Evolutionary conservation across 2,113 vertebrate genomes (phyloP).

Genomic region (Cathartes aura): DNA sequence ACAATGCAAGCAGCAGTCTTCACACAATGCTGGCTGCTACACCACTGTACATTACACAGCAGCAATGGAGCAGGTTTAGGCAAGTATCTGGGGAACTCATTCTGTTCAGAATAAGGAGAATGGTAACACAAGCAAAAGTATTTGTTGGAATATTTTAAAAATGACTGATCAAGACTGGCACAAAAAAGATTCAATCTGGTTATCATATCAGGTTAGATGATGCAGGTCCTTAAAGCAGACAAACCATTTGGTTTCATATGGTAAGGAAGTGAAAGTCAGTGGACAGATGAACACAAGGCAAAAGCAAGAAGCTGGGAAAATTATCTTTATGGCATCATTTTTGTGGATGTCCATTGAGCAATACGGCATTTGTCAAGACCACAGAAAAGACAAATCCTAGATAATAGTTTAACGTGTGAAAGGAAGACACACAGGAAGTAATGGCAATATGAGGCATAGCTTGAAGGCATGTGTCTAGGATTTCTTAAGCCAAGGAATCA

Average conservation of each 20-base stretch:
- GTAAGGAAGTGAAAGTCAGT: not conserved
- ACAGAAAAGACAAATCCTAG: not conserved
- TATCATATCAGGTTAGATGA: not conserved
- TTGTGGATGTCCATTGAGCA: not conserved
- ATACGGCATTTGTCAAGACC: not conserved
- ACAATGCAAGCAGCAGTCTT: not conserved
- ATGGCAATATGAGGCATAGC: not conserved
- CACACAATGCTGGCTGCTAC: not conserved
- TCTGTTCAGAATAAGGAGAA: not conserved
- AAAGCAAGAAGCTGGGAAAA: not conserved
- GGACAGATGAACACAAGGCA: not conserved
- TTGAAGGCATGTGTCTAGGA: not conserved
- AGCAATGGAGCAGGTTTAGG: not conserved
- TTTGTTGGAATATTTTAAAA: not conserved
- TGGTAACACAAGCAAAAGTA: not conserved
- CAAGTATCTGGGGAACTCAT: not conserved
- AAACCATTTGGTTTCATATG: not conserved
- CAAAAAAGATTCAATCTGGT: not conserved
- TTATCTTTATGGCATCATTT: not conserved
- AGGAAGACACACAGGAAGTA: not conserved
- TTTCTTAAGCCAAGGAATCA: not conserved
- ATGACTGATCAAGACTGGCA: not conserved
- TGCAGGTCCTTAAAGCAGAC: not conserved
- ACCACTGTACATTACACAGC: rapidly evolving
- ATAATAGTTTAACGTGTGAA: not conserved